A percentile compares a stretch with the other conserved stretches of the same genome.
These are phyloP conservation scores for Triplophysa bombifrons DNA, from an alignment of 2,797 vertebrate genomes.

Conservation along the genomic window DNA sequence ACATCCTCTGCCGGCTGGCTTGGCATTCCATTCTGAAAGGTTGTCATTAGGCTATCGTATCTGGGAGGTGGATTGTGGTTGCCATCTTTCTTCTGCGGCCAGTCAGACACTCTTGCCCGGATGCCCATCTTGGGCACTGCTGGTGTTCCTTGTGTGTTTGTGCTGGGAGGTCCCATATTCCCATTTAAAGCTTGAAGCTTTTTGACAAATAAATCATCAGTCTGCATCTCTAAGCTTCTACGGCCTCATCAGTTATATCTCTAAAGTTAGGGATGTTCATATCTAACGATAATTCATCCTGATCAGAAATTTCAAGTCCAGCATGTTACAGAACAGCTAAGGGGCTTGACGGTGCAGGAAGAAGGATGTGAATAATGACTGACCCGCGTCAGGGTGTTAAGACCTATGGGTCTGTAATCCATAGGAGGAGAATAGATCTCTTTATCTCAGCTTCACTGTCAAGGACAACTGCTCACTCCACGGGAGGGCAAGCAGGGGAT, in stretches of 20 bases:
- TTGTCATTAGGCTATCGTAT: slow-evolving; percentile 71
- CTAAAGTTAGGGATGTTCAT: slow-evolving; percentile 76
- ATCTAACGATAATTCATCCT: slow-evolving; percentile 55
- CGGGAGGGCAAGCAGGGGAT: slow-evolving; percentile 29
- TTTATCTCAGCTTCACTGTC: slow-evolving; percentile 44
- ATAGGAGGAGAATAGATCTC: slow-evolving; percentile 47
- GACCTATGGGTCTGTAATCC: slow-evolving; percentile 52
- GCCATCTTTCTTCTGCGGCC: slow-evolving; percentile 83
- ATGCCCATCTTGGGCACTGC: slow-evolving; percentile 88
- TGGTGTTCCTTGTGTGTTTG: slow-evolving; percentile 77
- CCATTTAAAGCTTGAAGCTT: slow-evolving; percentile 83
- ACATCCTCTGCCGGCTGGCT: slow-evolving; percentile 60
- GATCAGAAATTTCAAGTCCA: slow-evolving; percentile 52
- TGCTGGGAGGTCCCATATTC: slow-evolving; percentile 76
- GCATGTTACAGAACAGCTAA: slow-evolving; percentile 20
- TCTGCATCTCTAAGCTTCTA: slow-evolving; percentile 75
- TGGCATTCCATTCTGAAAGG: slow-evolving; percentile 73
- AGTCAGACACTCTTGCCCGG: slow-evolving; percentile 84
- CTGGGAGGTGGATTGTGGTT: slow-evolving; percentile 73
- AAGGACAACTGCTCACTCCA: slow-evolving; percentile 46
- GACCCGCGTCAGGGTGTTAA: slow-evolving; percentile 43
- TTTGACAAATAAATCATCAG: slow-evolving; percentile 82
- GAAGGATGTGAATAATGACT: slow-evolving; percentile 37
- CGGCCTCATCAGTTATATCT: slow-evolving; percentile 68
- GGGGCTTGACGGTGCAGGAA: not conserved